Percentiles rank a stretch among this genome's conserved stretches.
These are phyloP conservation scores for Megastigmus dorsalis DNA, from an alignment of 2,888 invertebrate genomes.

Conservation along the genomic window DNA sequence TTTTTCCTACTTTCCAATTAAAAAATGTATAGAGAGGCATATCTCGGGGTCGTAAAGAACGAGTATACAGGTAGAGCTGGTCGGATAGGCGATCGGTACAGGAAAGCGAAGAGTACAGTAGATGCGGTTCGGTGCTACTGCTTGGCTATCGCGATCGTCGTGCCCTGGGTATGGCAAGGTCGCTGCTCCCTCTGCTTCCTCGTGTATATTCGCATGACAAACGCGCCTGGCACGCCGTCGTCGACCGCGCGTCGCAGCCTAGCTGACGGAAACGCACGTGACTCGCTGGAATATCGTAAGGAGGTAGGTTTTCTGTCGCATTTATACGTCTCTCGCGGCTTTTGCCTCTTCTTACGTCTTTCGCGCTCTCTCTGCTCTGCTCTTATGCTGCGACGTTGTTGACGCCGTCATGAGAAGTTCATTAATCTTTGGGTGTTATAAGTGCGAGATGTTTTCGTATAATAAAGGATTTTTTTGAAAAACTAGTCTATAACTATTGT, in stretches of 20 bases:
- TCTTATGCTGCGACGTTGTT: not conserved
- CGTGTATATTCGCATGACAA: not conserved
- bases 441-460: not conserved
- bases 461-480: too few species aligned
- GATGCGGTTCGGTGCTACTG: too few species aligned
- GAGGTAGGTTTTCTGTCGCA: not conserved
- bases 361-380: not conserved
- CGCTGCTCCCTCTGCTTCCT: constrained; percentile 1
- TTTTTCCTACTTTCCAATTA: too few species aligned
- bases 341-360: not conserved
- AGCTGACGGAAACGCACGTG: not conserved
- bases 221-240: not conserved
- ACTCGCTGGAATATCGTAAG: not conserved
- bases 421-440: not conserved
- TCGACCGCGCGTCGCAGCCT: not conserved
- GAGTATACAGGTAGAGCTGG: too few species aligned
- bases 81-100: too few species aligned
- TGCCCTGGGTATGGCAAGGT: not conserved
- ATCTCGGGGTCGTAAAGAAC: too few species aligned
- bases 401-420: too few species aligned
- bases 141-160: constrained; percentile 9
- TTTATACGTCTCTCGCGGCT: not conserved
- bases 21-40: too few species aligned
- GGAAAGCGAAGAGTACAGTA: too few species aligned
- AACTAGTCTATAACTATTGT: too few species aligned